A percentile compares a stretch with the other conserved stretches of the same genome.
phyloP scores from a whole-genome alignment of 2,888 invertebrate species.

The Ichneumon xanthorius region DNA sequence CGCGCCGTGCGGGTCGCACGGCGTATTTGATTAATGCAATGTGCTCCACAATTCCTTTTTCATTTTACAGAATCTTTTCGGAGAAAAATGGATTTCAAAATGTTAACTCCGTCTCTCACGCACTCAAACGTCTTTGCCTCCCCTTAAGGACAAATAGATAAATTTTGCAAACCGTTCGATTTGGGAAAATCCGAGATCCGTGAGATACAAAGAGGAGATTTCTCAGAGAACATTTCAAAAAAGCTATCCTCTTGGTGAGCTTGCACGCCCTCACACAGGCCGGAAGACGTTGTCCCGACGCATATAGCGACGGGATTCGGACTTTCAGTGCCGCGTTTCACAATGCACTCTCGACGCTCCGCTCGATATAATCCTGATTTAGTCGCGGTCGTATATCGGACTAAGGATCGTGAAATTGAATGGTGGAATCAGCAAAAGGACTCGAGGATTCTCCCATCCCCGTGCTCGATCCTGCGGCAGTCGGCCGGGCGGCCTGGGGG shows the following conservation, averaged over 20 bases:
- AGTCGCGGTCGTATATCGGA: constrained; percentile 79
- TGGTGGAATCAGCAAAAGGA: constrained; percentile 77
- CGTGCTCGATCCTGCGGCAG: constrained; percentile 34
- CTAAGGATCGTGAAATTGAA: constrained; percentile 81
- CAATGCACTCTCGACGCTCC: constrained; percentile 65
- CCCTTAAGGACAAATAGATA: background rate
- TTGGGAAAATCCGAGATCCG: background rate
- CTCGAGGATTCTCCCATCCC: constrained; percentile 39
- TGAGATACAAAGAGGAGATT: background rate
- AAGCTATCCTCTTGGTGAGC: background rate
- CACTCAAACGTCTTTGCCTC: no score
- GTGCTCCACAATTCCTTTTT: no score
- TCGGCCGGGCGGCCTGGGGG: constrained; percentile 21
- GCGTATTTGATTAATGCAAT: no score
- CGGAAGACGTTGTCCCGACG: constrained; percentile 27
- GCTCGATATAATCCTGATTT: constrained; percentile 81
- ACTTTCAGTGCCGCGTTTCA: constrained; percentile 48
- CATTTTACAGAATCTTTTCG: no score
- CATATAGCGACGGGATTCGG: constrained; percentile 34
- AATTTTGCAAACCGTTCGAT: background rate
- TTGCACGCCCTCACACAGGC: constrained; percentile 21
- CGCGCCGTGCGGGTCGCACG: no score
- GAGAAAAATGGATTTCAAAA: no score
- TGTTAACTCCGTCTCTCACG: no score
- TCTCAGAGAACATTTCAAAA: background rate